Base-by-base conservation (phyloP, 2,888 invertebrate genomes). In the Acleris literana region DNA sequence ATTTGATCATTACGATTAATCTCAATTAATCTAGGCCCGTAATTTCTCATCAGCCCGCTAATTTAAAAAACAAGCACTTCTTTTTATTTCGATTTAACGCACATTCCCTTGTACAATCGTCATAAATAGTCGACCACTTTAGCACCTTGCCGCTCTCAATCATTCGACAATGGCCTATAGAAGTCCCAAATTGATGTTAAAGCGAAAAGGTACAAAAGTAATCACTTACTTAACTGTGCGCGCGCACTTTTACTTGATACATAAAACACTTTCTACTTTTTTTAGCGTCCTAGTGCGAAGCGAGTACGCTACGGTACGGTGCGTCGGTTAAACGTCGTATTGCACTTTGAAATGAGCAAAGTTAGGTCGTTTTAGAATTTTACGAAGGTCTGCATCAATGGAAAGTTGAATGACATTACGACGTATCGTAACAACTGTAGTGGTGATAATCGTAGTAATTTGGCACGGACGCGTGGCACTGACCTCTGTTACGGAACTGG, bases 181-280 rank as follows among this genome's bases (percentile, higher is more conserved):
- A 13, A 13, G 13, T 39, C 13, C 13, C 11, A 39, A 39, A 39
- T 13, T 13, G 39, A 13, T 13, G 13, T 39, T 39, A 39, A 39
- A 39, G 39, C 13, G 39, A 39, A 39, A 39, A 13, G 39, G 39
- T 39, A 39, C 13, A 13, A 13, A 13, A 39, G 39, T 39, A 13
- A 39, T 39, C 39, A 39, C 39, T 39, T 39, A 39, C 39, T 39
- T 39, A 13, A 39, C 3, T 6, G 5, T 13, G 13, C 20, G 18
- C 7, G 18, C 16, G 29, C 46, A 64, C 58, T 64, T 64, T 64
- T 64, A 64, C 64, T 64, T 64, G 64, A 48, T 64, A 58, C 39
- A 53, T 46, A 57, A 57, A 46, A 59, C 39, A 60, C 64, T 64
- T 64, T 64, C 64, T 64, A 58, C 53, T 64, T 52, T 63, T 57